Conservation (phyloP, 2,888 invertebrate species). For the Acanthoscelides obtectus region DNA sequence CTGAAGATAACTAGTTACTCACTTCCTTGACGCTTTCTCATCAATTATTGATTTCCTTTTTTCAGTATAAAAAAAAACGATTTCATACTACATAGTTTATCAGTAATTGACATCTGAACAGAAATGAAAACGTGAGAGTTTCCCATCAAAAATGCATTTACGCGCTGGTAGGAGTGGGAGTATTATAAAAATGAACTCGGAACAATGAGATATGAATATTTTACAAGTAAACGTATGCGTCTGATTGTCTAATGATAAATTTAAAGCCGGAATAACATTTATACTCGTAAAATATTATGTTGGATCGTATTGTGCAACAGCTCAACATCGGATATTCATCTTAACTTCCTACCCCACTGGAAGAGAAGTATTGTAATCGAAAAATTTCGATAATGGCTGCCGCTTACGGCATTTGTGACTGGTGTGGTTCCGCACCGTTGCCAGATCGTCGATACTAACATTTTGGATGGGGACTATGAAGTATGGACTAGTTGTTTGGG, state of each 20-base stretch:
- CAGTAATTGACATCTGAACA: background rate
- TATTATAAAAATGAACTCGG: background rate
- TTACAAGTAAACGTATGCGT: background rate
- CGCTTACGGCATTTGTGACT: too few relatives aligned
- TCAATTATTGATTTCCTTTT: background rate
- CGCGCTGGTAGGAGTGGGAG: background rate
- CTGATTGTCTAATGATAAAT: background rate
- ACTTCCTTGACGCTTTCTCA: background rate
- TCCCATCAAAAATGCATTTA: background rate
- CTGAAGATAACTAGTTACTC: too few relatives aligned
- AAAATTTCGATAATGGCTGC: too few relatives aligned
- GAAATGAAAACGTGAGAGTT: background rate
- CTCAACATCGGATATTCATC: too few relatives aligned
- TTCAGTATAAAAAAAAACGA: background rate
- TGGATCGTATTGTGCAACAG: too few relatives aligned
- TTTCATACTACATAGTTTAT: background rate
- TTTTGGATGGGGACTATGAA: too few relatives aligned
- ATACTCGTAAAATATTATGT: too few relatives aligned
- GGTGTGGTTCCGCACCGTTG: too few relatives aligned
- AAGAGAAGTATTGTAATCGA: too few relatives aligned
- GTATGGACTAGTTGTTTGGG: too few relatives aligned
- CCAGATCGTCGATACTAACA: too few relatives aligned
- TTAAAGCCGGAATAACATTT: background rate
- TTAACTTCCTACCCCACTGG: too few relatives aligned
- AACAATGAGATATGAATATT: background rate